Base-by-base conservation (phyloP, 2,113 vertebrate genomes). In the Sporophila hypoxantha region DNA sequence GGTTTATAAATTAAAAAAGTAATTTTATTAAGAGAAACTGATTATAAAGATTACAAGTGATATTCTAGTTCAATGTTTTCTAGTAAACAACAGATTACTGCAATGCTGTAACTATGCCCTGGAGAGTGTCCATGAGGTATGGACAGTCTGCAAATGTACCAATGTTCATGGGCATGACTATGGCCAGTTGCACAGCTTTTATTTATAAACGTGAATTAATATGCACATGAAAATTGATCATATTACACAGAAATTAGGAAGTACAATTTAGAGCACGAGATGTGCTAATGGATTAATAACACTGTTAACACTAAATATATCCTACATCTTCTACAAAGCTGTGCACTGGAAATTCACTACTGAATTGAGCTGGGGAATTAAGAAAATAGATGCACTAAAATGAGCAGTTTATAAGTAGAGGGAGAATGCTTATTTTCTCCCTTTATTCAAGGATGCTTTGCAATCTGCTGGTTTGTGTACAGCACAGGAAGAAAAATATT, bases 401-500 rank as follows among this genome's bases (percentile, higher is more conserved):
- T 57, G 12, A 71, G 49, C 17, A 21, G 37, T 39, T 56, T 87
- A 16, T 22, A 70, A 70, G 57, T 7, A 82, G 49, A 77, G 5
- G 30, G 29, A 85, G 69, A 94, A 80, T 14, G 29, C 30, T 80
- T 55, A 42, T 67, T 76, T 91, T 23, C 34, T 37, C 29, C 57
- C 21, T 56, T 83, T 74, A 67, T 70, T 71, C 76, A 80, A 57
- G 37, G 65, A 70, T 90, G 65, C 32, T 90, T 29, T 46, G 17
- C 49, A 93, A 89, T 68, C 73, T 87, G 61, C 82, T 76, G 36
- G 37, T 79, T 82, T 89, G 57, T 59, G 62, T 32, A 37, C 42
- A 50, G 79, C 49, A 74, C 14, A 80, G 56, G 46, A 92, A 93
- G 56, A 76, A 81, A 88, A 89, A 61, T 79, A 87, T 76, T 92